Percentiles rank a stretch among this genome's conserved stretches.
Evolutionary conservation across 2,113 vertebrate genomes (phyloP).

Genomic region (Ancistrus triradiatus): DNA sequence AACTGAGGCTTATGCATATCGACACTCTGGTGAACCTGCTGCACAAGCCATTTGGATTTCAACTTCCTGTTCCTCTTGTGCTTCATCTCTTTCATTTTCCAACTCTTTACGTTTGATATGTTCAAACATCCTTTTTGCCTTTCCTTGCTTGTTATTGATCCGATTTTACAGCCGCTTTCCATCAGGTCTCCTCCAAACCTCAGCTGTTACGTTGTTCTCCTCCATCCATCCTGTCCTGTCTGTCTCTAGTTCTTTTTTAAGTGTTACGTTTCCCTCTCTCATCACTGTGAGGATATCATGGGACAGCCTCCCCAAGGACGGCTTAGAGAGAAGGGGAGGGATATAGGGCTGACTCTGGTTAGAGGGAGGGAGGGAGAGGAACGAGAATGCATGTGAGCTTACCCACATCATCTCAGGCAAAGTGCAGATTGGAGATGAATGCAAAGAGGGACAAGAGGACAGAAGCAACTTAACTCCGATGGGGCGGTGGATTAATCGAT

Average conservation of each 20-base stretch:
- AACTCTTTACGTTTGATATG: too few species aligned
- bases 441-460: slow-evolving; percentile 21
- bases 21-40: too few species aligned
- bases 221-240: neutral
- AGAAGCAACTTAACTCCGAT: slow-evolving; percentile 34
- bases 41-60: too few species aligned
- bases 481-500: slow-evolving; percentile 39
- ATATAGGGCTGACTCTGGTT: slow-evolving; percentile 30
- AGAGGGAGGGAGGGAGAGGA: slow-evolving; percentile 46
- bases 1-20: too few species aligned
- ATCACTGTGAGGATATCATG: slow-evolving; percentile 45
- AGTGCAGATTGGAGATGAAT: slow-evolving; percentile 56
- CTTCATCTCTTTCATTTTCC: too few species aligned
- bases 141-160: too few species aligned
- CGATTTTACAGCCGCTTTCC: too few species aligned
- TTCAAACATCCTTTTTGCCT: too few species aligned
- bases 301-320: slow-evolving; percentile 54
- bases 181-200: slow-evolving; percentile 9
- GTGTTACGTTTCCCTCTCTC: slow-evolving; percentile 18
- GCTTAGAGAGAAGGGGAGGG: slow-evolving; percentile 49
- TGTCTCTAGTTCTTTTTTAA: slow-evolving; percentile 18
- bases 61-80: too few species aligned
- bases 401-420: slow-evolving; percentile 59
- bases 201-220: slow-evolving; percentile 1
- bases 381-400: slow-evolving; percentile 53